Evolutionary conservation across 2,113 vertebrate species (phyloP).

Genomic region (Plecotus auritus): DNA sequence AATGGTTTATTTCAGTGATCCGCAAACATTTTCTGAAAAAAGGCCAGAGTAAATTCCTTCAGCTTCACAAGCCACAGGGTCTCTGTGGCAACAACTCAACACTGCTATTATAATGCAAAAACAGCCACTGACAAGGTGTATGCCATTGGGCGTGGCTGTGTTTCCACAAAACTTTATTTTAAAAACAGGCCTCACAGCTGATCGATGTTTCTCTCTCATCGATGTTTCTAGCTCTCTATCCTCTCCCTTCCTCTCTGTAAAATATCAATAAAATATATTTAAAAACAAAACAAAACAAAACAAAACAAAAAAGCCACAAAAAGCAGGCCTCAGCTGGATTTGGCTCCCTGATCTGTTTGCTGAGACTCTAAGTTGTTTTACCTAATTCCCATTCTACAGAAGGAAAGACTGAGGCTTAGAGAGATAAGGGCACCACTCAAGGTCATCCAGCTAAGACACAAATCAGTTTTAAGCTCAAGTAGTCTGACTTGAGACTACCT

Average conservation of each 20-base stretch:
- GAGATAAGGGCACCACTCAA: too few species aligned
- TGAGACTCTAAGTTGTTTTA: too few species aligned
- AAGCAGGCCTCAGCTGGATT: background rate
- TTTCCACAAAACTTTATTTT: background rate
- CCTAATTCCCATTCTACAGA: background rate
- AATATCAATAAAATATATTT: too few species aligned
- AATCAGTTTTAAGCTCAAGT: background rate
- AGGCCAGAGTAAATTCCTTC: background rate
- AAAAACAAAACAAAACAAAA: too few species aligned
- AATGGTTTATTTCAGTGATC: background rate
- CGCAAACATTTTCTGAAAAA: background rate
- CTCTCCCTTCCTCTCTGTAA: too few species aligned
- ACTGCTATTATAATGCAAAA: rapidly evolving
- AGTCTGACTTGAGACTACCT: background rate
- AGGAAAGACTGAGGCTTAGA: background rate
- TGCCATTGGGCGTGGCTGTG: rapidly evolving
- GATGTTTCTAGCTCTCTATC: too few species aligned
- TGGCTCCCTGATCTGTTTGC: background rate
- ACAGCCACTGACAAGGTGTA: rapidly evolving
- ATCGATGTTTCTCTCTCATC: too few species aligned
- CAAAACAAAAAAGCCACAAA: too few species aligned
- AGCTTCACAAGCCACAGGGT: background rate
- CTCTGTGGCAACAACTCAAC: background rate
- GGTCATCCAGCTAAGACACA: background rate
- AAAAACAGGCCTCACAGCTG: background rate